A percentile compares a stretch with the other conserved stretches of the same genome.
phyloP scores from a whole-genome alignment of 1,140 invertebrate species.

The Neodiprion virginianus region DNA sequence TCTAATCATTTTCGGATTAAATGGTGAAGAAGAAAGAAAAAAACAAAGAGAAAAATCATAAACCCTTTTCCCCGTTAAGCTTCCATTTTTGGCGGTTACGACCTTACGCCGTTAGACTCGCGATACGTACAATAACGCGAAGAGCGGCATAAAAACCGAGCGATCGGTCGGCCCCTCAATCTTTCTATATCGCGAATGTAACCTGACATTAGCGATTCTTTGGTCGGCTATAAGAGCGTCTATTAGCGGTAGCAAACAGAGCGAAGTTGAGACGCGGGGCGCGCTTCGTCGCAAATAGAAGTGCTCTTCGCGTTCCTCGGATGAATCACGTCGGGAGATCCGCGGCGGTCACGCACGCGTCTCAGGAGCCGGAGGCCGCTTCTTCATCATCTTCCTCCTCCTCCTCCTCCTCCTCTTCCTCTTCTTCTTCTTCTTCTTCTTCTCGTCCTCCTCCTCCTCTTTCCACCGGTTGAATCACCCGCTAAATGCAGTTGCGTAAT shows the following conservation, averaged over 20 bases:
- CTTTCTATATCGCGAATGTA: too few relatives aligned
- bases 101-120: constrained; percentile 15
- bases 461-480: constrained; percentile 45
- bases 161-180: background rate
- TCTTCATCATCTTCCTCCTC: background rate
- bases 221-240: background rate
- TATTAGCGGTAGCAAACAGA: constrained; percentile 2
- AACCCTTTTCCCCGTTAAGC: too few relatives aligned
- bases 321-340: constrained; percentile 50
- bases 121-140: constrained; percentile 5
- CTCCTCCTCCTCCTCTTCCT: background rate
- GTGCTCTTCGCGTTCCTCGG: constrained; percentile 52
- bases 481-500: constrained; percentile 52
- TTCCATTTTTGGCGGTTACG: constrained; percentile 9
- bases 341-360: background rate
- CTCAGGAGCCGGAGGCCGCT: background rate
- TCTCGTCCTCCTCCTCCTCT: constrained; percentile 23
- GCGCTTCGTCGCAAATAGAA: constrained; percentile 24
- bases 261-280: too few relatives aligned
- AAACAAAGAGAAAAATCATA: too few relatives aligned
- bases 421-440: background rate
- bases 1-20: background rate
- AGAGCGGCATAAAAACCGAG: background rate
- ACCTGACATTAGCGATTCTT: background rate
- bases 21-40: constrained; percentile 2